phyloP scores from a whole-genome alignment of 2,888 invertebrate species.

The Xylota segnis region DNA sequence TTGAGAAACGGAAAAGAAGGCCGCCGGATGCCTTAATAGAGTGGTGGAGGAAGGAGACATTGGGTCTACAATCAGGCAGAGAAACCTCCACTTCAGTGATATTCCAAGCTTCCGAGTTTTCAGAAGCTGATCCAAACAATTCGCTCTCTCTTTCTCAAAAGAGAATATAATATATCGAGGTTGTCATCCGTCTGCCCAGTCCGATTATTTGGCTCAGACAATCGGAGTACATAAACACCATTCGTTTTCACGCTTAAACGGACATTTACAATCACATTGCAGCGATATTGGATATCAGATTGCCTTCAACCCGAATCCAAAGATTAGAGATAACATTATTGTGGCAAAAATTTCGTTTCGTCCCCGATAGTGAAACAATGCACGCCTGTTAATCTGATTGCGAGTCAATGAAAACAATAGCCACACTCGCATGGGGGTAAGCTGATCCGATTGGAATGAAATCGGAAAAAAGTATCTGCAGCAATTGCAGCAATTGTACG shows the following conservation, averaged over 20 bases:
- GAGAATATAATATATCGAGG: too few relatives aligned
- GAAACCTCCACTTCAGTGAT: too few relatives aligned
- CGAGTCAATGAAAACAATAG: constrained; percentile 47
- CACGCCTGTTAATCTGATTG: constrained; percentile 55
- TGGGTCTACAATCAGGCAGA: too few relatives aligned
- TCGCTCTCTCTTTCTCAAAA: too few relatives aligned
- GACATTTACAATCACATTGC: not conserved
- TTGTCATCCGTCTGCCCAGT: too few relatives aligned
- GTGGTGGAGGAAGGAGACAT: too few relatives aligned
- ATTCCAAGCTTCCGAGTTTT: too few relatives aligned
- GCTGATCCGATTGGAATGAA: constrained; percentile 14
- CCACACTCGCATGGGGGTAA: constrained; percentile 4
- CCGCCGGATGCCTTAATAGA: too few relatives aligned
- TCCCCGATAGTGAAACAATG: constrained; percentile 33
- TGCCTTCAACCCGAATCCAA: constrained; percentile 11
- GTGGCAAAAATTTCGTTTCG: constrained; percentile 34
- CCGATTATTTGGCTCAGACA: too few relatives aligned
- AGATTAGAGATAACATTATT: constrained; percentile 52
- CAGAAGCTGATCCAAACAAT: too few relatives aligned
- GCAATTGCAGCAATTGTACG: not conserved
- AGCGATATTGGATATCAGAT: not conserved
- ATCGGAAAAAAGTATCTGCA: not conserved
- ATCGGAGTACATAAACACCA: not conserved
- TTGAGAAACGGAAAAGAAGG: too few relatives aligned
- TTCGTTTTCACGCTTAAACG: not conserved